Percentiles rank a stretch among this genome's conserved stretches.
Evolutionary conservation across 2,797 vertebrate genomes (phyloP).

Genomic region (Glossophaga mutica): DNA sequence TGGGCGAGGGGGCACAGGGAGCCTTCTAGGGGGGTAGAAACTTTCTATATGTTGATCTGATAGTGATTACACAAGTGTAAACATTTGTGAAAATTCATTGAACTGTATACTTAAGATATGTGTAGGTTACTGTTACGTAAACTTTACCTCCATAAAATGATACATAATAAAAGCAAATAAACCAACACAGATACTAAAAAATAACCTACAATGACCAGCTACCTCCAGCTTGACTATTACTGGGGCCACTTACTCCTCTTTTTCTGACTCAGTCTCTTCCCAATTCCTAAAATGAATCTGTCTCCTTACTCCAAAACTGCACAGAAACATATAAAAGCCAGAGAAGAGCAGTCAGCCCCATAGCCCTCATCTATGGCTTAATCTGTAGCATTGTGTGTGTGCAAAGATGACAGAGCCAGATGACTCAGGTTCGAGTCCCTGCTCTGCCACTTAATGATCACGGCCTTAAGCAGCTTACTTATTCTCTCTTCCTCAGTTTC

Average conservation of each 20-base stretch:
- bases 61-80: neutral
- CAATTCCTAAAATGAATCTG: constrained; percentile 12
- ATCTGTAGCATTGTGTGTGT: neutral
- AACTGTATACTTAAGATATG: neutral
- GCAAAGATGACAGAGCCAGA: neutral
- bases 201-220: neutral
- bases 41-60: neutral
- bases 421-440: neutral
- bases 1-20: neutral
- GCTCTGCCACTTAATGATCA: neutral
- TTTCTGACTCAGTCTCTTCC: neutral
- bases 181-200: neutral
- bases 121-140: neutral
- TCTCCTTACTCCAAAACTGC: neutral
- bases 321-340: neutral
- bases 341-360: neutral
- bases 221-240: neutral
- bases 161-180: constrained; percentile 37
- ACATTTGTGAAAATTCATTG: neutral
- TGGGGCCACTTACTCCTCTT: neutral
- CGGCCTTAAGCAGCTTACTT: constrained; percentile 29
- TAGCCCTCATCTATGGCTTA: accelerated
- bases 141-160: constrained; percentile 14
- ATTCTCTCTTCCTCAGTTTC: constrained; percentile 39
- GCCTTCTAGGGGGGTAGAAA: neutral